These are phyloP conservation scores for Plebejus argus DNA, from an alignment of 2,888 invertebrate genomes.

Conservation along the genomic window DNA sequence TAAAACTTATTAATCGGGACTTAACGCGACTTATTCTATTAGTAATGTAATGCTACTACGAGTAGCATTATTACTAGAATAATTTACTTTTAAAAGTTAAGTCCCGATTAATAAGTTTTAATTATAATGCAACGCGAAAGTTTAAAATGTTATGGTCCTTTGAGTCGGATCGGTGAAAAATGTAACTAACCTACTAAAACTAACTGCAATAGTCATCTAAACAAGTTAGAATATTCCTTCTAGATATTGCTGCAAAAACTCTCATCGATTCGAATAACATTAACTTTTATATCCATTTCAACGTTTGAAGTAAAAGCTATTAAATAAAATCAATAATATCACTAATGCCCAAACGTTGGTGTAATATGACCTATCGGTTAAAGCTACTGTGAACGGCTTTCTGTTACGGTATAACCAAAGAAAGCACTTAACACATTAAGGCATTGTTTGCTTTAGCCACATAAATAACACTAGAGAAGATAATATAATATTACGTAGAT, in stretches of 20 bases:
- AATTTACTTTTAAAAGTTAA: too few species aligned
- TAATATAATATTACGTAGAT: neutral
- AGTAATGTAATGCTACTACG: too few species aligned
- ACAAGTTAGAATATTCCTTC: neutral
- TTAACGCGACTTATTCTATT: too few species aligned
- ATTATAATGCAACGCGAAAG: too few species aligned
- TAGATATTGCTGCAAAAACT: neutral
- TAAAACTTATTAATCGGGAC: too few species aligned
- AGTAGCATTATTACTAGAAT: too few species aligned
- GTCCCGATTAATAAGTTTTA: too few species aligned
- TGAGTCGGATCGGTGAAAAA: too few species aligned
- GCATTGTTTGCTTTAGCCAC: slow-evolving; percentile 50
- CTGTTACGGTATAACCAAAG: slow-evolving; percentile 42
- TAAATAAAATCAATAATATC: slow-evolving; percentile 20
- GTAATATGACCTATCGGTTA: slow-evolving; percentile 25
- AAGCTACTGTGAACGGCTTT: slow-evolving; percentile 35
- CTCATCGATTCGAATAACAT: neutral
- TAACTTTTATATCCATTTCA: neutral
- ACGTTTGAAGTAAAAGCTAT: slow-evolving; percentile 6
- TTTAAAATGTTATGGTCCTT: neutral
- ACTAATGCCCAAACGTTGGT: slow-evolving; percentile 5
- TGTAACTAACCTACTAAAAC: too few species aligned
- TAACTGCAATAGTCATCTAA: too few species aligned
- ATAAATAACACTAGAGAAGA: slow-evolving; percentile 56
- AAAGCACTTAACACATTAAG: slow-evolving; percentile 54